Percentiles rank a stretch among this genome's conserved stretches.
Conservation (phyloP, 2,113 vertebrate genomes). For the Hyperopisus bebe region DNA sequence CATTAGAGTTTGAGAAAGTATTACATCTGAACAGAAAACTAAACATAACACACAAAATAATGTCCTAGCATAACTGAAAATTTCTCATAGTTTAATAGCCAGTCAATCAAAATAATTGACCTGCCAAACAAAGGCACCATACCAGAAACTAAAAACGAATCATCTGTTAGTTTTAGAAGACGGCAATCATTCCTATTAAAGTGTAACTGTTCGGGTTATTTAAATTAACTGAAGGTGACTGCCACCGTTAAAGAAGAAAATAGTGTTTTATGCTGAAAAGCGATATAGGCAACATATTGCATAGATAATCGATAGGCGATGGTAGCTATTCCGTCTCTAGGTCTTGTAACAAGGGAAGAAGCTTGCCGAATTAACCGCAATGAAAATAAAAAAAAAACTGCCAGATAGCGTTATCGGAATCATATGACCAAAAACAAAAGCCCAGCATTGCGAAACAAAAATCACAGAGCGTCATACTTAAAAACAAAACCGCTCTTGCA, state of each 20-base stretch:
- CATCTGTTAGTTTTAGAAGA: background rate
- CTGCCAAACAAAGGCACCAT: background rate
- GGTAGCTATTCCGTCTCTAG: too few relatives aligned
- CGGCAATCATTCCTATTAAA: background rate
- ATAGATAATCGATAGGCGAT: background rate
- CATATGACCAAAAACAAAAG: background rate
- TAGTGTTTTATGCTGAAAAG: background rate
- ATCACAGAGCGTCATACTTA: background rate
- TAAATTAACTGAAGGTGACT: background rate
- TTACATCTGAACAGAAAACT: background rate
- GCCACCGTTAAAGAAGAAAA: background rate
- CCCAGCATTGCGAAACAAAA: background rate
- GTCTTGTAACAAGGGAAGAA: background rate
- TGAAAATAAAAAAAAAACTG: too few relatives aligned
- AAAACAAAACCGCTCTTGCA: background rate
- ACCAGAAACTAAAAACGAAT: background rate
- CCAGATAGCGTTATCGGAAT: too few relatives aligned
- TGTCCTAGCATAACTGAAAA: background rate
- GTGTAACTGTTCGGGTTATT: background rate
- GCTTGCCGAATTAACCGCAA: background rate
- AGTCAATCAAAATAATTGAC: background rate
- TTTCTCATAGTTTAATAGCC: background rate
- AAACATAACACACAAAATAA: background rate
- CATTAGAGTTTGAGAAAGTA: background rate
- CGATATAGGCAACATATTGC: background rate